Conservation (phyloP, 2,113 vertebrate species). For the Gallinago media region DNA sequence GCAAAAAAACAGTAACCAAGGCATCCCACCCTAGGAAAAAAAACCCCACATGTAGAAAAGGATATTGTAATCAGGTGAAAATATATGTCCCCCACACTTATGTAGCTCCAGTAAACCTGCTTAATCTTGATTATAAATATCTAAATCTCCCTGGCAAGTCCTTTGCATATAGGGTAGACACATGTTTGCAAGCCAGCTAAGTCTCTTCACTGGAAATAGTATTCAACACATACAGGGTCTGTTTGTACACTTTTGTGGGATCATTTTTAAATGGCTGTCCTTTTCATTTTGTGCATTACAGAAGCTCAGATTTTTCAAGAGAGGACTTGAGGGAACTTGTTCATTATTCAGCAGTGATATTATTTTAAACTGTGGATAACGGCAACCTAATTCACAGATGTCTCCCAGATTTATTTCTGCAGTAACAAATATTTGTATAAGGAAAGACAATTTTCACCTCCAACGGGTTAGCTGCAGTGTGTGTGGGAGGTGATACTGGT, state of each 20-base stretch:
- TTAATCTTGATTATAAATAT: neutral
- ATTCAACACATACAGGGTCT: neutral
- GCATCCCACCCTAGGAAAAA: neutral
- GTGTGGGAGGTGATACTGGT: neutral
- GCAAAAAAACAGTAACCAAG: neutral
- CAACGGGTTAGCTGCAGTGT: neutral
- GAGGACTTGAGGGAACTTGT: neutral
- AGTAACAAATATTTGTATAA: neutral
- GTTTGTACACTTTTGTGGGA: neutral
- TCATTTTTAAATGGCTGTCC: neutral
- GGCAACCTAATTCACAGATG: neutral
- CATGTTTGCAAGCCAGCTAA: neutral
- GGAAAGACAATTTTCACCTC: neutral
- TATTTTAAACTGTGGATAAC: neutral
- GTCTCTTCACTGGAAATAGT: neutral
- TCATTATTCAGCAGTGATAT: neutral
- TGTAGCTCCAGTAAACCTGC: accelerated
- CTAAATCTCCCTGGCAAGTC: neutral
- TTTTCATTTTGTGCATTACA: neutral
- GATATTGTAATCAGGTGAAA: neutral
- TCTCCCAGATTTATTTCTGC: neutral
- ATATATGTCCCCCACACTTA: neutral
- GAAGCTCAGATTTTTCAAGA: neutral
- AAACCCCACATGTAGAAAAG: neutral
- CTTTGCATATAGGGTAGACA: neutral